Evolutionary conservation across 2,113 vertebrate genomes (phyloP).

Genomic region (Pardalotus punctatus): DNA sequence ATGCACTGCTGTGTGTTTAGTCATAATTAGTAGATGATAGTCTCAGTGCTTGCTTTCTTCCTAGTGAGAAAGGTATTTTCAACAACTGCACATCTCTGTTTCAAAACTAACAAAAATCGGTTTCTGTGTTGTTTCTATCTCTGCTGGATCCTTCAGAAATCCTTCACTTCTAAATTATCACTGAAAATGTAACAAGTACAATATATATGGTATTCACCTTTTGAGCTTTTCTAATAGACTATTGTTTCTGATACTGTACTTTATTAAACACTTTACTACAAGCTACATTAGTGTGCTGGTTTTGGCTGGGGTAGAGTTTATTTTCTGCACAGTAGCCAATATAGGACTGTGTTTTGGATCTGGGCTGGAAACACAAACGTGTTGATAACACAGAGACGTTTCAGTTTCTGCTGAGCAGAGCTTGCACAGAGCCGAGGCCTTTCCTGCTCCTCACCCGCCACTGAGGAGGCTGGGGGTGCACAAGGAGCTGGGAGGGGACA

Average conservation of each 20-base stretch:
- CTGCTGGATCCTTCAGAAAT: slow-evolving; percentile 6
- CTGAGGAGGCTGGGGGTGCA: background rate
- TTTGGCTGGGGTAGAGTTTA: background rate
- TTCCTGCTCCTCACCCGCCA: background rate
- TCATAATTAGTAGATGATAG: background rate
- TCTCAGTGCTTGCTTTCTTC: background rate
- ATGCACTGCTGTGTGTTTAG: background rate
- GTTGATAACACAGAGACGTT: background rate
- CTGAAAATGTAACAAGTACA: slow-evolving; percentile 26
- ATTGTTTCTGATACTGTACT: slow-evolving; percentile 64
- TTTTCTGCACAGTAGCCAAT: background rate
- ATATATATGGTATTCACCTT: background rate
- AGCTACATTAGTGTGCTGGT: slow-evolving; percentile 12
- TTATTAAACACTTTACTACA: slow-evolving; percentile 74
- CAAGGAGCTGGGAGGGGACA: background rate
- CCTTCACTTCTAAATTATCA: background rate
- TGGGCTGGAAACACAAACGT: background rate
- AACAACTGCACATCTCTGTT: background rate
- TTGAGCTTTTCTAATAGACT: slow-evolving; percentile 60
- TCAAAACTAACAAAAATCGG: background rate
- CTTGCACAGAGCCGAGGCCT: background rate
- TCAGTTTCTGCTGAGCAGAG: background rate
- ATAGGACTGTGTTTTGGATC: background rate
- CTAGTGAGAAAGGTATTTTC: background rate
- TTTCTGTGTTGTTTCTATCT: slow-evolving; percentile 1